A percentile compares a stretch with the other conserved stretches of the same genome.
phyloP scores from a whole-genome alignment of 2,113 vertebrate species.

The Poecilia latipinna region DNA sequence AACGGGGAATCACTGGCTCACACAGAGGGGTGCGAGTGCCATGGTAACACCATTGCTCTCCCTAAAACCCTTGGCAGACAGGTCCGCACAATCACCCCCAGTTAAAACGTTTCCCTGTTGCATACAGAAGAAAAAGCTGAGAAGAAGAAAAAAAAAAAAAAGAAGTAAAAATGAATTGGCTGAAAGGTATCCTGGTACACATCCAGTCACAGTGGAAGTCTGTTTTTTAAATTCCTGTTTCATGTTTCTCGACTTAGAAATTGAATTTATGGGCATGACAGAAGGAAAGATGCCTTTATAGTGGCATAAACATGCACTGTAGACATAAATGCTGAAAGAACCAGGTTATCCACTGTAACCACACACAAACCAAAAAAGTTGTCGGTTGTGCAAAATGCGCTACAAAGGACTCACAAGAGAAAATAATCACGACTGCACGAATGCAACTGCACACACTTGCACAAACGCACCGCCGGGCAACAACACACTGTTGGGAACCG shows the following conservation, averaged over 20 bases:
- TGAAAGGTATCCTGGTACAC: slow-evolving; percentile 66
- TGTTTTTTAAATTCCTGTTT: slow-evolving; percentile 73
- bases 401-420: slow-evolving; percentile 31
- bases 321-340: slow-evolving; percentile 55
- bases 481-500: slow-evolving; percentile 42
- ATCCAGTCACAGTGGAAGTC: slow-evolving; percentile 67
- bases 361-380: slow-evolving; percentile 28
- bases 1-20: slow-evolving; percentile 71
- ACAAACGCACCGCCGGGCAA: slow-evolving; percentile 26
- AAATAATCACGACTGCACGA: slow-evolving; percentile 38
- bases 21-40: slow-evolving; percentile 56
- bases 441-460: slow-evolving; percentile 14
- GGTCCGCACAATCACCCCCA: slow-evolving; percentile 63
- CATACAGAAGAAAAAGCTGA: slow-evolving; percentile 59
- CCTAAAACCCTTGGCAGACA: slow-evolving; percentile 67
- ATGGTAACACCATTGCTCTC: slow-evolving; percentile 70
- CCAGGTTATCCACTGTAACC: slow-evolving; percentile 30
- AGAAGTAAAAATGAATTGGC: slow-evolving; percentile 52
- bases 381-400: slow-evolving; percentile 41
- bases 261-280: slow-evolving; percentile 79
- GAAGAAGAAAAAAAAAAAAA: neutral
- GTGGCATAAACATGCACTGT: slow-evolving; percentile 51
- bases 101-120: slow-evolving; percentile 67
- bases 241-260: slow-evolving; percentile 77
- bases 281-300: slow-evolving; percentile 64